Percentiles rank a stretch among this genome's conserved stretches.
phyloP scores from a whole-genome alignment of 23 tunicate genomes.

The Corella eumyota region DNA sequence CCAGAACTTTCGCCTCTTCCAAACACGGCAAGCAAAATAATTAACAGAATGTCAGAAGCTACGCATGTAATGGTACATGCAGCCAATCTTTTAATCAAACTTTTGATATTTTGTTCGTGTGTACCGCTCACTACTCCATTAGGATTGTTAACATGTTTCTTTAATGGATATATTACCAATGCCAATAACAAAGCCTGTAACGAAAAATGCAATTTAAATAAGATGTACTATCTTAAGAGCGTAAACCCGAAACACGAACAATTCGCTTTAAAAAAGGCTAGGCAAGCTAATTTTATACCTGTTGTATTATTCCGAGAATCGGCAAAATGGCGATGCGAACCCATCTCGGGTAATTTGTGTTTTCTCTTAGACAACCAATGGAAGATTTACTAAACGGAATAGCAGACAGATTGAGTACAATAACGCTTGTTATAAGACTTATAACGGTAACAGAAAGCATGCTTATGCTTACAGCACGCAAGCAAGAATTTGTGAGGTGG shows the following conservation, averaged over 20 bases:
- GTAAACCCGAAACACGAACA: background rate
- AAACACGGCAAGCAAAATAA: background rate
- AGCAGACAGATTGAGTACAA: conserved; percentile 1
- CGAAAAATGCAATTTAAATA: too few species aligned
- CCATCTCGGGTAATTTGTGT: background rate
- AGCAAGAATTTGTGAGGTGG: background rate
- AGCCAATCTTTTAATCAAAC: background rate
- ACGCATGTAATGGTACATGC: background rate
- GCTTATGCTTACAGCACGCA: background rate
- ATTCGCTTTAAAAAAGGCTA: background rate
- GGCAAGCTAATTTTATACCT: background rate
- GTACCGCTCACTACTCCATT: background rate
- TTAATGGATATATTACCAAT: conserved; percentile 1
- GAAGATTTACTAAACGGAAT: background rate
- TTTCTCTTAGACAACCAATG: background rate
- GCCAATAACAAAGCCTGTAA: background rate
- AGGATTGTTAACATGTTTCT: conserved; percentile 1
- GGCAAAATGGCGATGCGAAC: conserved; percentile 1
- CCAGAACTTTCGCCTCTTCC: background rate
- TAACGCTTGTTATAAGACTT: background rate
- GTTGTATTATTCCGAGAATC: background rate
- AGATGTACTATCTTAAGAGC: too few species aligned
- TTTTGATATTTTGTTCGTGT: background rate
- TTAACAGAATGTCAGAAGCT: background rate
- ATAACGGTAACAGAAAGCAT: background rate